Base-by-base conservation (phyloP, 1,140 invertebrate species). In the Monochamus saltuarius region DNA sequence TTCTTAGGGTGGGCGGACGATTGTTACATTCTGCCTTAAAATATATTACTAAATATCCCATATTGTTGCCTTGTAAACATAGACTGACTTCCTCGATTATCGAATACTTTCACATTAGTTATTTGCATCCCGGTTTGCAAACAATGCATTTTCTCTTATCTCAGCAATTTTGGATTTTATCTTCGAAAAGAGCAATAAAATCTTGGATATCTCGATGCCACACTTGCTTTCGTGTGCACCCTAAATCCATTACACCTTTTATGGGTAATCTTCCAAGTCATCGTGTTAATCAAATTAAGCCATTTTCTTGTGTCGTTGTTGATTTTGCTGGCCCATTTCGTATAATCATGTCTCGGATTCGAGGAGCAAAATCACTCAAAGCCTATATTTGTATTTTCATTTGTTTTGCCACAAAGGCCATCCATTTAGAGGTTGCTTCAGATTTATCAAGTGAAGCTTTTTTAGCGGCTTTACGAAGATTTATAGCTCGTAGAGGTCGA, bases 371-470 rank as follows among this genome's bases (percentile, higher is more conserved):
- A 11, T 53, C 51, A 1, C 62, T 42, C 35, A 79, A 79, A 61
- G 43, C 66, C 7, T 78, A 73, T 43, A 67, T 80, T 8, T 68
- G 69, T 6, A 10, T 78, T 9, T 78, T 79, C 36, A 69, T 73
- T 0, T 78, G 76, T 34, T 38, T 71, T 0, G 59, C 68, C 0
- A 75, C 67, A 0, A 65, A 68, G 9, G 75, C 75, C 0, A 51
- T 77, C 16, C 75, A 78, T 54, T 37, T 76, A 1, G 74, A 78
- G 47, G 13, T 71, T 0, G 66, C 72, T 1, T 65, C 68, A 4
- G 59, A 61, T 56, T 45, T 77, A 0, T 64, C 70, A 7, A 71
- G 73, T 0, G 73, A 78, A 13, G 68, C 69, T 3, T 79, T 79
- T 54, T 36, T 80, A 1, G 66, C 70, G 8, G 68, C 71, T 9